Evolutionary conservation across 1,140 invertebrate species (phyloP), one percentile per base, ranked within the genome.

Genomic region (Proales similis): DNA sequence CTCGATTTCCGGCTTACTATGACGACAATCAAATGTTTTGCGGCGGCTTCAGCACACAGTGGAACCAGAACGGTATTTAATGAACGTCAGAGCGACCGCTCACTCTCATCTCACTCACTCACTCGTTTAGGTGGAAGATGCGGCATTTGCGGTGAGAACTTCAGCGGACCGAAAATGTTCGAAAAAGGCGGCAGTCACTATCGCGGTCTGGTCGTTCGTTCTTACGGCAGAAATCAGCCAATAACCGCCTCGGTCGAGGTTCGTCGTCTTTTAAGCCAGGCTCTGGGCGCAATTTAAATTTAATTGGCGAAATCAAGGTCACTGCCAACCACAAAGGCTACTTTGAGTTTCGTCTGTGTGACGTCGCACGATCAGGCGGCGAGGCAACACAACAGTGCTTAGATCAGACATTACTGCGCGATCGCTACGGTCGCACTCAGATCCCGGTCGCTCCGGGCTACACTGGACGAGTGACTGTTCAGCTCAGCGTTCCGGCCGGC

Each of bases 11-110:
- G 2, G 77, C 79, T 39, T 85, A 88, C 70, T 91, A 90, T 75
- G 88, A 90, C 69, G 89, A 92, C 70, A 85, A 90, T 70, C 86
- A 90, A 70, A 79, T 86, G 2, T 90, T 85, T 72, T 92, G 89
- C 71, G 88, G 88, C 2, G 88, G 88, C 3, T 87, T 87, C 68
- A 79, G 74, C 83, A 43, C 30, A 20, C 61, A 63, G 42, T 48
- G 45, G 61, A 36, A n/a, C 11, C 17, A 24, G 30, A 47, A 63
- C 30, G 32, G 61, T 63, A 26, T 30, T 7, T 46, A 45, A 36
- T 36, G 11, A 36, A 11, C 17, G n/a, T n/a, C n/a, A n/a, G n/a
- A n/a, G n/a, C n/a, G n/a, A n/a, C n/a, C n/a, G n/a, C n/a, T n/a
- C n/a, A n/a, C n/a, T 36, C 33, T n/a, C 33, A 11, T 36, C 17